A percentile compares a stretch with the other conserved stretches of the same genome.
phyloP scores from a whole-genome alignment of 1,140 invertebrate species.

The Leguminivora glycinivorella region DNA sequence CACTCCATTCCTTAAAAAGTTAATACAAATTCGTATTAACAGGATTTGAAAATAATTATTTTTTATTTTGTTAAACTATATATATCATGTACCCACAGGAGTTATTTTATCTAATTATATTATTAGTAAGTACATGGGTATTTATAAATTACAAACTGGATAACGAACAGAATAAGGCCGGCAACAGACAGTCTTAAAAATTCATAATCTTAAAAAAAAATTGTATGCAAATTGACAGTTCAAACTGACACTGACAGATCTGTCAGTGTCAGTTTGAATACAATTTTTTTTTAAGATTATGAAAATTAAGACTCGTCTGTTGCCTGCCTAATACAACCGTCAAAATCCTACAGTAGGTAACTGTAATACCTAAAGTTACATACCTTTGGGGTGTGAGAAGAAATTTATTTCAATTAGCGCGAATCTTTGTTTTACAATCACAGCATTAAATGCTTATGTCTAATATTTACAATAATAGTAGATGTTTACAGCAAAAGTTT shows the following conservation, averaged over 20 bases:
- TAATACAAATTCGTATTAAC: neutral
- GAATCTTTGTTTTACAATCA: neutral
- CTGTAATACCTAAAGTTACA: too few species aligned
- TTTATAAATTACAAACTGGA: neutral
- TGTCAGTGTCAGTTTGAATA: too few species aligned
- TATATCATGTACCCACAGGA: neutral
- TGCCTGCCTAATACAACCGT: too few species aligned
- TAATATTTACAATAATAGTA: neutral
- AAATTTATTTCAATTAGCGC: neutral
- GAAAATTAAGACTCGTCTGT: too few species aligned
- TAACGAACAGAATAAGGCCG: neutral
- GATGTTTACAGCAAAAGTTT: neutral
- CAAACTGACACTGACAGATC: too few species aligned
- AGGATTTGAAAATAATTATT: neutral
- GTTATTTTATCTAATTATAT: neutral
- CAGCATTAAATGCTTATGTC: neutral
- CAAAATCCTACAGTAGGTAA: neutral
- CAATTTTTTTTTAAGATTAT: too few species aligned
- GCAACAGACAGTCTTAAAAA: too few species aligned
- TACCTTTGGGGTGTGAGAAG: too few species aligned
- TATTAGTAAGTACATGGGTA: too few species aligned
- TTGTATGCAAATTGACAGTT: too few species aligned
- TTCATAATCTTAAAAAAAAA: too few species aligned
- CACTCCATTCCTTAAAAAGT: neutral
- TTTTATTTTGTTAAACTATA: neutral